Conservation (phyloP, 2,888 invertebrate genomes). For the Sphaerophoria rueppellii region DNA sequence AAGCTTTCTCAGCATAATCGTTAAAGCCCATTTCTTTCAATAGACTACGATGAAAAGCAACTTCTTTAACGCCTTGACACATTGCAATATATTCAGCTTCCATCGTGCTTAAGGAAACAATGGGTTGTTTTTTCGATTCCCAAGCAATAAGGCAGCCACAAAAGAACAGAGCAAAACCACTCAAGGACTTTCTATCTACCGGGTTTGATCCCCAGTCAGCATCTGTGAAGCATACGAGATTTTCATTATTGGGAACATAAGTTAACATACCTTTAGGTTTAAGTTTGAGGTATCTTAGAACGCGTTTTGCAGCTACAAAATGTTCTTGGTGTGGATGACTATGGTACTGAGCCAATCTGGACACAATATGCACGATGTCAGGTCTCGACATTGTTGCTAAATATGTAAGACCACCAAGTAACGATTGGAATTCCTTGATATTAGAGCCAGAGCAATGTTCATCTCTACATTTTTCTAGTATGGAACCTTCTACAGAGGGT, state of each 20-base stretch:
- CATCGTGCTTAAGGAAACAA: constrained; percentile 39
- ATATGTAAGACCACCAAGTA: constrained; percentile 46
- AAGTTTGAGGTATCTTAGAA: constrained; percentile 22
- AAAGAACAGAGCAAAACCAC: constrained; percentile 35
- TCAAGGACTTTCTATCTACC: constrained; percentile 37
- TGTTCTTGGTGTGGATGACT: constrained; percentile 25
- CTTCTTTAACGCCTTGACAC: constrained; percentile 34
- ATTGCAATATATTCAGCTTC: constrained; percentile 47
- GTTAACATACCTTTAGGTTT: constrained; percentile 24
- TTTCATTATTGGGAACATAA: constrained; percentile 16
- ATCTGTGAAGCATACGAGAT: constrained; percentile 40
- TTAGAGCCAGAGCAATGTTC: not conserved
- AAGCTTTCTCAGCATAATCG: constrained; percentile 12
- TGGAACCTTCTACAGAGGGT: constrained; percentile 54
- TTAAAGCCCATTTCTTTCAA: constrained; percentile 47
- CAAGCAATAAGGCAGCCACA: constrained; percentile 25
- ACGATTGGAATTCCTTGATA: constrained; percentile 44
- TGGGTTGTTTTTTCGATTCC: constrained; percentile 37
- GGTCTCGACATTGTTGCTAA: constrained; percentile 2
- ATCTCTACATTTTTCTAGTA: constrained; percentile 43
- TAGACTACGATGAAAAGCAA: constrained; percentile 35
- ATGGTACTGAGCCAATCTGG: constrained; percentile 22
- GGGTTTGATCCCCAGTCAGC: constrained; percentile 47
- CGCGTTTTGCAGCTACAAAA: constrained; percentile 16
- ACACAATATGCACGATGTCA: not conserved